phyloP scores from a whole-genome alignment of 1,140 invertebrate genomes.

The Rhopalosiphum maidis region DNA sequence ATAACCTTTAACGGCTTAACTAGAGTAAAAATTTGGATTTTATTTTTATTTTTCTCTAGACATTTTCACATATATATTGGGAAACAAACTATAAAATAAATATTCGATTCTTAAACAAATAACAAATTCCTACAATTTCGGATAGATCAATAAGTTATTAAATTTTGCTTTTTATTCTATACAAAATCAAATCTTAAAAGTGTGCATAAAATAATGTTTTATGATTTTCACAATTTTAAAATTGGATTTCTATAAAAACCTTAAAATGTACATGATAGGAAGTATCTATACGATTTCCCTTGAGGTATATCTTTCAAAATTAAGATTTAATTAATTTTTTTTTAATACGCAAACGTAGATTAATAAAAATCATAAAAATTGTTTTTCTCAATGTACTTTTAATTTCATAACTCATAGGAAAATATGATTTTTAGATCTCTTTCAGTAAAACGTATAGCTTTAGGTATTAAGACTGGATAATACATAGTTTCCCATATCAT shows the following conservation, averaged over 20 bases:
- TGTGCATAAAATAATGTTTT: neutral
- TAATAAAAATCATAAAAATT: neutral
- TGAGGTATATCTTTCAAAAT: neutral
- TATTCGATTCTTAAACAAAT: neutral
- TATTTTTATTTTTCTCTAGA: neutral
- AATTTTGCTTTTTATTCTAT: neutral
- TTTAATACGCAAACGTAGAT: neutral
- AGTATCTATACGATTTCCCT: neutral
- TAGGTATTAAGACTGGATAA: neutral
- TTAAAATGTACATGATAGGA: neutral
- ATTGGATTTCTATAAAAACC: neutral
- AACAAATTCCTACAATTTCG: neutral
- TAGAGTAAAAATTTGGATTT: neutral
- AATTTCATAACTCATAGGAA: neutral
- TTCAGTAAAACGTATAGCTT: neutral
- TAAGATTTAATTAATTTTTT: neutral
- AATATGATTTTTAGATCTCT: neutral
- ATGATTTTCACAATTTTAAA: neutral
- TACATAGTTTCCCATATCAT: neutral
- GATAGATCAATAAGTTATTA: neutral
- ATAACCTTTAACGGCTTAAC: neutral
- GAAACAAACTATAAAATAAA: neutral
- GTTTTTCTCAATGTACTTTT: neutral
- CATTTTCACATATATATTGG: neutral
- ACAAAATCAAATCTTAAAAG: neutral